These are phyloP conservation scores for Apis cerana DNA, from an alignment of 1,140 invertebrate species.

Conservation along the genomic window DNA sequence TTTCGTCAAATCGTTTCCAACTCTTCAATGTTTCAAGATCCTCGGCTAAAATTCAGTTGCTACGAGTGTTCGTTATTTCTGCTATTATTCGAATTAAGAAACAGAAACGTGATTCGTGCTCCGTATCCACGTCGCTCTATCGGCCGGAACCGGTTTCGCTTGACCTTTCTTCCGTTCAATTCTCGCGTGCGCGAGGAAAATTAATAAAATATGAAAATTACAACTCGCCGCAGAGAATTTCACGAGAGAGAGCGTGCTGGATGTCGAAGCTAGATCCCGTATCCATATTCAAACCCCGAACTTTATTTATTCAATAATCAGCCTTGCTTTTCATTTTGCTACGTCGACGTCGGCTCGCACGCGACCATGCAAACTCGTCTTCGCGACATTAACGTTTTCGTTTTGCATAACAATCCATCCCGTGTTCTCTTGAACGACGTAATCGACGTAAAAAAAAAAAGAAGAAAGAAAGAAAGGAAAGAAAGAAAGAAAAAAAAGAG, in stretches of 20 bases:
- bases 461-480: neutral
- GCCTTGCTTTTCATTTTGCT: constrained; percentile 17
- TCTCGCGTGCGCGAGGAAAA: constrained; percentile 31
- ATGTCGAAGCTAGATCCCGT: constrained; percentile 20
- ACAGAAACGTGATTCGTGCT: neutral
- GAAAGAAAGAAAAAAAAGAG: neutral
- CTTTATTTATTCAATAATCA: constrained; percentile 51
- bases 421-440: neutral
- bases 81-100: neutral
- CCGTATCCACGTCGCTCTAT: neutral
- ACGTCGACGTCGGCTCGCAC: neutral
- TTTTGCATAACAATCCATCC: constrained; percentile 12
- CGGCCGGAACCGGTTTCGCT: neutral
- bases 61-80: neutral
- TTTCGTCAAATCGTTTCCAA: too few species aligned
- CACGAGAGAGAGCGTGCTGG: neutral
- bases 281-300: constrained; percentile 14
- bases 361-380: constrained; percentile 26
- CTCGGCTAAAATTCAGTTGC: too few species aligned
- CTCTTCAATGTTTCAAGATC: too few species aligned
- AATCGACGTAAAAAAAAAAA: neutral
- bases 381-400: neutral
- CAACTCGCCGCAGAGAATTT: constrained; percentile 3
- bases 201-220: constrained; percentile 43
- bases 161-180: constrained; percentile 16